These are phyloP conservation scores for Balanococcus diminutus DNA, from an alignment of 2,888 invertebrate genomes.

Conservation along the genomic window DNA sequence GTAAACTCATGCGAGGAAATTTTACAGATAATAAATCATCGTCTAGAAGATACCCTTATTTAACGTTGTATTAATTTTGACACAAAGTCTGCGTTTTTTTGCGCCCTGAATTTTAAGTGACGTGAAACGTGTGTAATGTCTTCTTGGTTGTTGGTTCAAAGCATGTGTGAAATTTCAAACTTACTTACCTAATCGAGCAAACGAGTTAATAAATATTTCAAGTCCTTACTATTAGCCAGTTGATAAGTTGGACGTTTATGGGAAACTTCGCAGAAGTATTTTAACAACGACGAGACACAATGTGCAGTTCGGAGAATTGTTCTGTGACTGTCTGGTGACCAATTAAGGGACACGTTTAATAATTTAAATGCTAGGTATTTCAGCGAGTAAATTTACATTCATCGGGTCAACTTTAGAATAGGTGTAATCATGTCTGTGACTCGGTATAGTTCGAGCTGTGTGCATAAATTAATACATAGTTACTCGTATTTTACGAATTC, in stretches of 20 bases:
- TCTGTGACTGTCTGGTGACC: neutral
- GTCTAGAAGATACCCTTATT: neutral
- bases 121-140: neutral
- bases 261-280: neutral
- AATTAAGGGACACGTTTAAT: neutral
- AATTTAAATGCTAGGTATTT: neutral
- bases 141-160: neutral
- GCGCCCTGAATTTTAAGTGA: neutral
- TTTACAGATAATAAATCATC: conserved; percentile 5
- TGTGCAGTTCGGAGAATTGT: neutral
- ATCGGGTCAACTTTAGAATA: neutral
- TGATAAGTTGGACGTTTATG: neutral
- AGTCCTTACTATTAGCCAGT: neutral
- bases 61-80: conserved; percentile 11
- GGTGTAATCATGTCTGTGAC: neutral
- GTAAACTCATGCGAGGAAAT: neutral
- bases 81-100: neutral
- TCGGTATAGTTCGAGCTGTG: neutral
- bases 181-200: neutral
- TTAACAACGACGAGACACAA: neutral
- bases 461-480: neutral
- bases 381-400: neutral
- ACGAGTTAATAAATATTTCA: conserved; percentile 11
- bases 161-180: neutral
- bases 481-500: neutral